Evolutionary conservation across 1,140 invertebrate genomes (phyloP), one percentile per base, ranked within the genome.

Genomic region (Drosophila tropicalis): DNA sequence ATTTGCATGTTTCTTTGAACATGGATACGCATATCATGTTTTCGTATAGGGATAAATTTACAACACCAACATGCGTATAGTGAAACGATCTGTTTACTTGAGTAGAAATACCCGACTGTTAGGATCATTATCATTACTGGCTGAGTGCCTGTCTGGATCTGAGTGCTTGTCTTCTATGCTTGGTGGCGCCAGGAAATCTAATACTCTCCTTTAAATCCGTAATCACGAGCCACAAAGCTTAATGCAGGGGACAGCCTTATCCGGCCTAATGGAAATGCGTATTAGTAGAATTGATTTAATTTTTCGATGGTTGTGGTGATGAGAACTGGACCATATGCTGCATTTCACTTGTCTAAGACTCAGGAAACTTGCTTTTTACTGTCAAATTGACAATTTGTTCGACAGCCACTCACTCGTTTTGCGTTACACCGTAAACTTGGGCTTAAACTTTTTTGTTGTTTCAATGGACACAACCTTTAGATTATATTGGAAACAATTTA

Each of bases 401-500:
- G 9, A 70, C 13, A 65, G 17, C 7, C 61, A 62, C 22, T 25
- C 51, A 17, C 3, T 55, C 19, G 47, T 41, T 57, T 41, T 40
- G 57, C 65, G 54, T 51, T 64, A 1, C 13, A 70, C 69, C 75
- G 79, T 73, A 76, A 73, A 79, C 70, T 76, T 67, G 75, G 70
- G 67, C 81, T 51, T 51, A 6, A 44, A 15, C n/a, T 44, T 76
- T 81, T 81, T 78, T 65, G 34, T 81, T 81, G 63, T 83, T 62
- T 70, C 68, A 71, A 55, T 75, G 82, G 72, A 77, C 76, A 73
- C 56, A 75, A 90, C 85, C 90, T 85, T 85, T 75, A 90, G 85
- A 90, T 90, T 90, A 90, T 85, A 90, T 90, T 85, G 81, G 85
- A 89, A 90, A 90, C 85, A 90, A 90, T 90, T 90, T 90, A 79